Base-by-base conservation (phyloP, 2,797 vertebrate genomes). In the Columba guinea region DNA sequence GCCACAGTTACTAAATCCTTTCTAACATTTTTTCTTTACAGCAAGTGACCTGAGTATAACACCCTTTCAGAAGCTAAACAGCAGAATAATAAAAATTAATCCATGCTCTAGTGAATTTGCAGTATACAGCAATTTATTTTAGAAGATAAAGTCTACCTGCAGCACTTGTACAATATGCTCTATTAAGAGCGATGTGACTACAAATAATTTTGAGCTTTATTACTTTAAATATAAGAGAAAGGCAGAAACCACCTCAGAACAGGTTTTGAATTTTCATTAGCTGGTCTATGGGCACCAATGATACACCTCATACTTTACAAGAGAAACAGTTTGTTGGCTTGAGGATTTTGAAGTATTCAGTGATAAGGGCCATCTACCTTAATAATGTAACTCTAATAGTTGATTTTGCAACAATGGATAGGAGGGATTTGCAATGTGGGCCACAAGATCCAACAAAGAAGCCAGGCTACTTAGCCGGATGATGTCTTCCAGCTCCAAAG, bases 341-440 rank as follows among this genome's bases (percentile, higher is more conserved):
- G 17, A 62, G 28, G 23, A 75, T 79, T 84, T 60, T 70, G 22
- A 91, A 70, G 21, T 16, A 28, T 32, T 13, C 24, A 8, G 18
- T 44, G 34, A 27, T 24, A 59, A 70, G 21, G 15, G 28, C 44
- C 7, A 7, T 37, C 73, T 55, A 44, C 27, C 15, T 65, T 44
- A 60, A 34, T 7, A 79, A 49, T 0, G 0, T 5, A 55, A 46
- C 5, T 51, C 17, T 32, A 51, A 32, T 24, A 27, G 18, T 46
- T 20, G 44, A 46, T 20, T 46, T 52, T 73, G 32, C 35, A 62
- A 35, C 16, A 77, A 52, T 1, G 49, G 13, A 13, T 19, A 32
- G 28, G 35, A 76, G 53, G 71, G 8, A 28, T 71, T 56, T 58
- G 35, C 41, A 82, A 7, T 59, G 24, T 49, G 52, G 14, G 27